phyloP scores from a whole-genome alignment of 1,140 invertebrate genomes.

The Harlomillsia oculata region DNA sequence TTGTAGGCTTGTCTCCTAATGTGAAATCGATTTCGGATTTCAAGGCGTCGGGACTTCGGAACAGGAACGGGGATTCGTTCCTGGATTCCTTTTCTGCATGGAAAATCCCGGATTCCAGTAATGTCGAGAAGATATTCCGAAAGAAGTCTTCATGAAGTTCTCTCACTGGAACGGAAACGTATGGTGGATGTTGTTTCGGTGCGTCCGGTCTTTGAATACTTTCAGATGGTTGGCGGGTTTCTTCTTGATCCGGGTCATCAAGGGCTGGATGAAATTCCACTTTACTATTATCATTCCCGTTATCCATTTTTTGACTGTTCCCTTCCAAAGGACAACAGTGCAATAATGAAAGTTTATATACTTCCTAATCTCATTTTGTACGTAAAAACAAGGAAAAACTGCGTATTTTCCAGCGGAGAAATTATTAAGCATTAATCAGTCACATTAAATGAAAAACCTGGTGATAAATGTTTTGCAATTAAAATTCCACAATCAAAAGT shows the following conservation, averaged over 20 bases:
- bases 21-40: constrained; percentile 3
- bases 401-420: no score
- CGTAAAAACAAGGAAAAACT: no score
- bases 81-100: not conserved
- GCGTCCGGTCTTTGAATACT: not conserved
- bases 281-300: no score
- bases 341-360: no score
- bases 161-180: not conserved
- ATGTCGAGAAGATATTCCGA: not conserved
- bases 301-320: no score
- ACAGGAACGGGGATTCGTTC: not conserved
- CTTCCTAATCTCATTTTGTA: no score
- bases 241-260: not conserved
- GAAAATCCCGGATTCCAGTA: constrained; percentile 3
- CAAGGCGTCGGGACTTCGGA: not conserved
- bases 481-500: no score
- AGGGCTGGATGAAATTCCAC: no score
- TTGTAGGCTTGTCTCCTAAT: not conserved
- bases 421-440: no score
- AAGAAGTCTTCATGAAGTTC: constrained; percentile 1
- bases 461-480: no score
- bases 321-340: no score
- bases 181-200: not conserved
- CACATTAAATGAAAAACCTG: no score
- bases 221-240: not conserved